Evolutionary conservation across 2,797 vertebrate species (phyloP), one percentile per base, ranked within the genome.

Genomic region (Notolabrus celidotus): DNA sequence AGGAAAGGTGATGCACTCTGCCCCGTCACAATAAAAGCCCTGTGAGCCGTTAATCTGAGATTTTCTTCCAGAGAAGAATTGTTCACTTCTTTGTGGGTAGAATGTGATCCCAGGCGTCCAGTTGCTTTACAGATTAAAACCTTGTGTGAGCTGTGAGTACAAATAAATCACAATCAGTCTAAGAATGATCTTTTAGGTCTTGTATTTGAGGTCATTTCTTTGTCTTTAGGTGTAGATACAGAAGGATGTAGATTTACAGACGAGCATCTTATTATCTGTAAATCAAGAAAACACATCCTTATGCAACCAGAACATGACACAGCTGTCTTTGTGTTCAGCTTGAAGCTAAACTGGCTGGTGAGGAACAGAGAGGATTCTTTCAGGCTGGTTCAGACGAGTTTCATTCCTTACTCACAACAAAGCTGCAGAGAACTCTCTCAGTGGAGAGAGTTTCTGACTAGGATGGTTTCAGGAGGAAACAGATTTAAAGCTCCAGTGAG

Each of bases 31-130:
- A 46, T 25, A 74, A 65, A 62, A 64, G 42, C 74, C 29, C 19
- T 56, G 58, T 36, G 64, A 31, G 9, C 60, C 20, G 14, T 79
- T 70, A 72, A 74, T 68, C 49, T 73, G 54, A 74, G 43, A 20
- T 46, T 50, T 70, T 74, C 17, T 0, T 25, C 23, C 56, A 23
- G 57, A 25, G 3, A 27, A 27, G 25, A 29, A 7, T 31, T 7
- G 29, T 7, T 31, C 29, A 31, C 7, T 1, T 31, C 29, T 31
- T 27, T 27, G 27, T 27, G 27, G 6, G 27, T 27, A 3, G 27
- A n/a, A n/a, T n/a, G n/a, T n/a, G n/a, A n/a, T n/a, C n/a, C n/a
- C n/a, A n/a, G n/a, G n/a, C n/a, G n/a, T n/a, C n/a, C n/a, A n/a
- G n/a, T n/a, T n/a, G n/a, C n/a, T n/a, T n/a, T n/a, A n/a, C n/a